Conservation (phyloP, 2,797 vertebrate species). For the Schizopygopsis pylzovi region DNA sequence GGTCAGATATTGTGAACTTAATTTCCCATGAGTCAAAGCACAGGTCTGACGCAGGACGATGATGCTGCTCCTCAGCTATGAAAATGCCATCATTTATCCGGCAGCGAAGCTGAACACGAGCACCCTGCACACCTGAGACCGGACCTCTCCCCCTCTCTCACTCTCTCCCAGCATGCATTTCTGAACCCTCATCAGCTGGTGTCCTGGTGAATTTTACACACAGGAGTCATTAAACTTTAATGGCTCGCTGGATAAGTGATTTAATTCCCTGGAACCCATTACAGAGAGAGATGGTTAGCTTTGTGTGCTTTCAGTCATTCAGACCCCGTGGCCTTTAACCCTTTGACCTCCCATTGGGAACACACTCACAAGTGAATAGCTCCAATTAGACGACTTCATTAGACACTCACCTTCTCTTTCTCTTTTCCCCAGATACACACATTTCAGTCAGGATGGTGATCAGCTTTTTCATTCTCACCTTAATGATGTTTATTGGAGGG, state of each 20-base stretch:
- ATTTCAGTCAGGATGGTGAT: slow-evolving; percentile 25
- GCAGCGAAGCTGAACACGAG: neutral
- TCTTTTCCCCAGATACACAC: neutral
- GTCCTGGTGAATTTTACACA: slow-evolving; percentile 27
- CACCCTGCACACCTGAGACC: slow-evolving; percentile 34
- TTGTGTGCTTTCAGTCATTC: slow-evolving; percentile 7
- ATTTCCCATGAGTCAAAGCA: slow-evolving; percentile 27
- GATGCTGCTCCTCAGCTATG: slow-evolving; percentile 3
- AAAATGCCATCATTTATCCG: slow-evolving; percentile 2
- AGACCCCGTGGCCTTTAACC: slow-evolving; percentile 25
- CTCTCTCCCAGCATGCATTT: slow-evolving; percentile 36
- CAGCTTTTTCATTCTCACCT: slow-evolving; percentile 19
- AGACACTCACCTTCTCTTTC: neutral
- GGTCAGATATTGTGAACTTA: neutral
- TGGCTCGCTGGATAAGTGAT: slow-evolving; percentile 23
- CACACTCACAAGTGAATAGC: slow-evolving; percentile 1
- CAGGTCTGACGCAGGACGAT: neutral
- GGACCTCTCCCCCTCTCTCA: neutral
- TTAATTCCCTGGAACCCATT: slow-evolving; percentile 38
- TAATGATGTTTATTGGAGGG: neutral
- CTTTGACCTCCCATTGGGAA: slow-evolving; percentile 22
- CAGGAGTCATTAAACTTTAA: slow-evolving; percentile 52
- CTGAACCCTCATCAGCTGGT: slow-evolving; percentile 39
- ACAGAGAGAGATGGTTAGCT: slow-evolving; percentile 23
- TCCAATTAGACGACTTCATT: slow-evolving; percentile 37